A percentile compares a stretch with the other conserved stretches of the same genome.
phyloP scores from a whole-genome alignment of 1,140 invertebrate species.

The Gyrodactylus salaris region DNA sequence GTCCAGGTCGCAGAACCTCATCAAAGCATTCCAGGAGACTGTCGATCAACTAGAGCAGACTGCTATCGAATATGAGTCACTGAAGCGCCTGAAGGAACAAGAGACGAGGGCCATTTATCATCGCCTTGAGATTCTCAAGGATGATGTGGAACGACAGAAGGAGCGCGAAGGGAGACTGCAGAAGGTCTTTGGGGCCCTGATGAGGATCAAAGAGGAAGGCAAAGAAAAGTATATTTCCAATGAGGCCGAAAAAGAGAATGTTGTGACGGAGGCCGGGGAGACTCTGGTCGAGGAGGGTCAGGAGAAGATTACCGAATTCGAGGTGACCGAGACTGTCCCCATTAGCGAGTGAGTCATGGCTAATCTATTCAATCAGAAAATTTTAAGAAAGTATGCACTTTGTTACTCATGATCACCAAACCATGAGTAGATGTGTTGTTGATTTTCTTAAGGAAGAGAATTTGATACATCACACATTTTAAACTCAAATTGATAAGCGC shows the following conservation, averaged over 20 bases:
- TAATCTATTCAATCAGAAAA: background rate
- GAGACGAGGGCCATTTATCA: constrained; percentile 59
- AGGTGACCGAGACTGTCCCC: background rate
- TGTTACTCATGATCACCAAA: no score
- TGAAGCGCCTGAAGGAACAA: constrained; percentile 51
- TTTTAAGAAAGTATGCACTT: no score
- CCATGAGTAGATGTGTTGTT: no score
- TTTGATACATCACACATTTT: no score
- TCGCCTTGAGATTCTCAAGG: constrained; percentile 46
- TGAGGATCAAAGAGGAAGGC: constrained; percentile 9
- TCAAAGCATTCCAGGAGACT: constrained; percentile 54
- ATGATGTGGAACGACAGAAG: constrained; percentile 61
- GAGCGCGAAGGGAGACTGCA: constrained; percentile 58
- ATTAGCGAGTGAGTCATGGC: background rate
- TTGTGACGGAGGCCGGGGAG: background rate
- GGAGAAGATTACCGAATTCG: background rate
- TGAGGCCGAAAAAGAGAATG: background rate
- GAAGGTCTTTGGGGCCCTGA: constrained; percentile 34
- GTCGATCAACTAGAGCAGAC: constrained; percentile 59
- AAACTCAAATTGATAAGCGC: no score
- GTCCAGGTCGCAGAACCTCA: constrained; percentile 42
- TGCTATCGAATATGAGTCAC: constrained; percentile 54
- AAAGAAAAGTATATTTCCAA: background rate
- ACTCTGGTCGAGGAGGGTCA: no score
- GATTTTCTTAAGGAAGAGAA: no score